phyloP scores from a whole-genome alignment of 2,797 vertebrate species.

The Eulemur rubriventer region DNA sequence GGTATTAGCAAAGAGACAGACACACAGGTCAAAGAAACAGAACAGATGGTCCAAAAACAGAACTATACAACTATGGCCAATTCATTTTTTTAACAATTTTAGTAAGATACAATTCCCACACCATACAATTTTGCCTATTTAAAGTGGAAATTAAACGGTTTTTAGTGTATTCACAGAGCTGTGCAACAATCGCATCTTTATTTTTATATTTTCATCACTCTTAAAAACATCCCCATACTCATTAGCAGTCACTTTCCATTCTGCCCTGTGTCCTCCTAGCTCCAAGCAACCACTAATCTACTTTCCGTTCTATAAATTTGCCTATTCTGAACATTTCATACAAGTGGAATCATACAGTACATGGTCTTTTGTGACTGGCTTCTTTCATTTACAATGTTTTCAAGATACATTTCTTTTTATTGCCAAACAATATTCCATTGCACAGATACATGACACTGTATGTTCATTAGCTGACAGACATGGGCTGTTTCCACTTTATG shows the following conservation, averaged over 20 bases:
- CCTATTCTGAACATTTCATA: neutral
- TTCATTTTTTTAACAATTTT: neutral
- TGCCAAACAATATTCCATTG: neutral
- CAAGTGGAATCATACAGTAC: neutral
- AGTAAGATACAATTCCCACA: neutral
- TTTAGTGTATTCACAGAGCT: neutral
- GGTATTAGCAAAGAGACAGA: neutral
- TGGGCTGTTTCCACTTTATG: neutral
- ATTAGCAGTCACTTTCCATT: neutral
- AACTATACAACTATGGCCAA: neutral
- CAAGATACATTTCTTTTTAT: neutral
- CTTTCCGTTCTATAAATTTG: neutral
- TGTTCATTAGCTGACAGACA: neutral
- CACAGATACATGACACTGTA: neutral
- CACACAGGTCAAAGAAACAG: neutral
- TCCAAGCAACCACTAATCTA: neutral
- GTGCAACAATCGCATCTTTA: too few relatives aligned
- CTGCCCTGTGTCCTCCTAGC: neutral
- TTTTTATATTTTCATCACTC: neutral
- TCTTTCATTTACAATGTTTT: neutral
- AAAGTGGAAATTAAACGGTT: neutral
- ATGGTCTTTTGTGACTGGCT: neutral
- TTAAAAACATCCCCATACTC: neutral
- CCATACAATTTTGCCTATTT: neutral
- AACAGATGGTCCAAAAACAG: neutral